Percentiles rank a stretch among this genome's conserved stretches.
phyloP scores from a whole-genome alignment of 2,888 invertebrate species.

The Chrysina gloriosa region DNA sequence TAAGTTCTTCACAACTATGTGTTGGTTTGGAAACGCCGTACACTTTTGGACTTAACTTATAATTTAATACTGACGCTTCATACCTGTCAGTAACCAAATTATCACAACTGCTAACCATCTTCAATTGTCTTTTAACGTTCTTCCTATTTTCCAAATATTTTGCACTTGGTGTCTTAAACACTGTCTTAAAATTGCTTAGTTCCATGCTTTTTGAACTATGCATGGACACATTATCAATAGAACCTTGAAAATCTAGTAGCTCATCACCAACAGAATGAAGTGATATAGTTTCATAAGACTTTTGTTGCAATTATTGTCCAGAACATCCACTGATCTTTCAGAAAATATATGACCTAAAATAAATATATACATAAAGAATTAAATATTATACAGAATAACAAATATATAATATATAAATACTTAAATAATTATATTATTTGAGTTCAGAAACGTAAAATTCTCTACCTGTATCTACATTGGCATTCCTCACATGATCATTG shows the following conservation, averaged over 20 bases:
- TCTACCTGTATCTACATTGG: constrained; percentile 51
- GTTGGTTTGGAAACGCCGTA: constrained; percentile 67
- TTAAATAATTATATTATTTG: not conserved
- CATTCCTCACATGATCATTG: constrained; percentile 55
- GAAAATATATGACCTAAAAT: constrained; percentile 38
- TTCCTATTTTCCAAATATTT: constrained; percentile 56
- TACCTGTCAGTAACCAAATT: constrained; percentile 55
- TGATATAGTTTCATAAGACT: constrained; percentile 54
- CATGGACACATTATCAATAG: constrained; percentile 70
- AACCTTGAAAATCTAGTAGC: constrained; percentile 55
- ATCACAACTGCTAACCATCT: constrained; percentile 60
- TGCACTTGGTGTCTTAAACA: constrained; percentile 60
- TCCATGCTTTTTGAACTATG: constrained; percentile 72
- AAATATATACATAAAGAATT: not conserved
- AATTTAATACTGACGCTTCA: constrained; percentile 60
- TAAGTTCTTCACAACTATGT: constrained; percentile 61
- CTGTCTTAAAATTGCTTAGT: constrained; percentile 53
- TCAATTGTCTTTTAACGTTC: constrained; percentile 51
- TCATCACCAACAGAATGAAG: constrained; percentile 52
- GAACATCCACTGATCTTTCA: constrained; percentile 63
- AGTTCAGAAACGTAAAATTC: not conserved
- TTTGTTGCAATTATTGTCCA: constrained; percentile 52
- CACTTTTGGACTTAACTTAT: constrained; percentile 76
- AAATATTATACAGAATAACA: not conserved
- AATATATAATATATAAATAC: not conserved